Percentiles rank a stretch among this genome's conserved stretches.
These are phyloP conservation scores for Gymnogyps californianus DNA, from an alignment of 2,113 vertebrate species.

Conservation along the genomic window DNA sequence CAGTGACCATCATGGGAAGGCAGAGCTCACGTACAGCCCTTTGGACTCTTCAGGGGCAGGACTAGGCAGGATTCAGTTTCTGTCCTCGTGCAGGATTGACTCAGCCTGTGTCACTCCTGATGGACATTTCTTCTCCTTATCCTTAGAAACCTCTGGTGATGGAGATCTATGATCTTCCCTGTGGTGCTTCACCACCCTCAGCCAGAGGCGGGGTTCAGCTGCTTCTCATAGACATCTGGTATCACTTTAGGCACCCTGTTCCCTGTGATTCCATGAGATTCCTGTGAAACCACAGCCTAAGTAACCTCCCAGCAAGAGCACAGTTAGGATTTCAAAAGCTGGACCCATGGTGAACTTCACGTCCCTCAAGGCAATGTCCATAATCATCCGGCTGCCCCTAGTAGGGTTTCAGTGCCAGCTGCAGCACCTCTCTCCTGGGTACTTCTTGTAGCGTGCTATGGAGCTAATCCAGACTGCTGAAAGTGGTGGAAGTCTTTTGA, in stretches of 20 bases:
- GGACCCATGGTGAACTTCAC: background rate
- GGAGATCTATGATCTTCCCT: background rate
- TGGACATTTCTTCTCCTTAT: background rate
- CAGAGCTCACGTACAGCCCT: background rate
- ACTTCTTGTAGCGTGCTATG: background rate
- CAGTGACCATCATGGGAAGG: background rate
- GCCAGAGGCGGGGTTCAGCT: background rate
- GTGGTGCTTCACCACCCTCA: background rate
- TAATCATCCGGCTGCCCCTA: background rate
- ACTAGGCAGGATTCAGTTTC: background rate
- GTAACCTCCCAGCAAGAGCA: background rate
- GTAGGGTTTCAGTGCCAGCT: background rate
- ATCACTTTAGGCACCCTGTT: background rate
- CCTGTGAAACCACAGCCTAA: background rate
- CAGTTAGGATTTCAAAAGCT: background rate
- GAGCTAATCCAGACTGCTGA: background rate
- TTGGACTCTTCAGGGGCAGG: background rate
- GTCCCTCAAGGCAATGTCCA: background rate
- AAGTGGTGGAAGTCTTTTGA: background rate
- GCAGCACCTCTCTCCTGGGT: background rate
- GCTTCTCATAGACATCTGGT: background rate
- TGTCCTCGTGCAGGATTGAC: background rate
- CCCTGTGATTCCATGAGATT: background rate
- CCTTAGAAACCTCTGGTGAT: background rate
- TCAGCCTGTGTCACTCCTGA: background rate